Percentiles rank a stretch among this genome's conserved stretches.
Evolutionary conservation across 2,797 vertebrate species (phyloP).

Genomic region (Trachops cirrhosus): DNA sequence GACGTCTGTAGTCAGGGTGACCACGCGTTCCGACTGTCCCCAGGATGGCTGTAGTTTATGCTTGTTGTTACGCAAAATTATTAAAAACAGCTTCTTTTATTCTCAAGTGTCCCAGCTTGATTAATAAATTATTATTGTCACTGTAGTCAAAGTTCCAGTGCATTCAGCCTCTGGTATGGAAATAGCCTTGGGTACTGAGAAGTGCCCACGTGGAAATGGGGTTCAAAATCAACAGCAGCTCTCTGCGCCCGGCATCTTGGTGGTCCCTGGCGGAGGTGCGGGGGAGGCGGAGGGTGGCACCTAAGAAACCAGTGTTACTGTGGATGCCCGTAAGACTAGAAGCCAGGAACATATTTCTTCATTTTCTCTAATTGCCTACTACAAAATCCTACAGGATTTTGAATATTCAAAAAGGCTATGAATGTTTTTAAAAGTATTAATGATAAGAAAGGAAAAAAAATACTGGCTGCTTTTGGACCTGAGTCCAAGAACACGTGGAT

Average conservation of each 20-base stretch:
- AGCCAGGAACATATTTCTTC: background rate
- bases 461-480: background rate
- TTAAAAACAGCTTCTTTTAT: background rate
- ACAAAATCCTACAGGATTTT: background rate
- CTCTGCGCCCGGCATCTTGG: background rate
- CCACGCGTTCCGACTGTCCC: background rate
- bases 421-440: background rate
- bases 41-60: background rate
- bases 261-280: fast-evolving
- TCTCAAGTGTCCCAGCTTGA: background rate
- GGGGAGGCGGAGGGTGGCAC: background rate
- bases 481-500: background rate
- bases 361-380: background rate
- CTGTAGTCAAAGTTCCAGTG: background rate
- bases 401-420: background rate
- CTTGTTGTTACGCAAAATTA: background rate
- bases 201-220: background rate
- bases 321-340: background rate
- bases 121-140: background rate
- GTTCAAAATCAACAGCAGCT: background rate
- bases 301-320: background rate
- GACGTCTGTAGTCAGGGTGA: background rate
- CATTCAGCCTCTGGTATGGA: background rate
- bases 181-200: background rate
- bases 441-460: background rate